Conservation (phyloP, 1,140 invertebrate species). For the Apolygus lucorum region DNA sequence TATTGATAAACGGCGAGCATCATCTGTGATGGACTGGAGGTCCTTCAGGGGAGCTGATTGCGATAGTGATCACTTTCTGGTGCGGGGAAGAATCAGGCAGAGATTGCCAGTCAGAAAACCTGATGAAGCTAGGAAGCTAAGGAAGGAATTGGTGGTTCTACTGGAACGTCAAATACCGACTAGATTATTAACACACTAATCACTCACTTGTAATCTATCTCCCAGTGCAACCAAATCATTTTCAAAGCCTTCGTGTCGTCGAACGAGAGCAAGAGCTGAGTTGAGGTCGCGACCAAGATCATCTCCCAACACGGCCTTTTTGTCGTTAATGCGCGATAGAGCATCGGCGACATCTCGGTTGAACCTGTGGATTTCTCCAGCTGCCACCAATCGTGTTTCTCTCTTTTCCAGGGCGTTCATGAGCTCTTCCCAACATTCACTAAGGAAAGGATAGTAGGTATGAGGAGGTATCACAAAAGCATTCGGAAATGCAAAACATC, state of each 20-base stretch:
- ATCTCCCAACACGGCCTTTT: slow-evolving; percentile 70
- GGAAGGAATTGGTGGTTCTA: too few species aligned
- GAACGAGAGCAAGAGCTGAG: slow-evolving; percentile 69
- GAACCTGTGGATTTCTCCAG: slow-evolving; percentile 93
- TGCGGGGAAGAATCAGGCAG: too few species aligned
- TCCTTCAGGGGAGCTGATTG: too few species aligned
- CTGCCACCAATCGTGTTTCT: slow-evolving; percentile 77
- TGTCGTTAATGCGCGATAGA: slow-evolving; percentile 79
- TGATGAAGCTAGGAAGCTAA: too few species aligned
- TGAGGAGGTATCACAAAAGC: neutral
- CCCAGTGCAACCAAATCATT: slow-evolving; percentile 90
- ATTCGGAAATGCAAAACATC: slow-evolving; percentile 6
- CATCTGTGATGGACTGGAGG: too few species aligned
- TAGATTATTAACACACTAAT: neutral
- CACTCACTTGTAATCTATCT: slow-evolving; percentile 70
- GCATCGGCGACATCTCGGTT: slow-evolving; percentile 93
- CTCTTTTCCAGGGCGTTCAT: slow-evolving; percentile 76
- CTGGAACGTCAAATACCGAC: too few species aligned
- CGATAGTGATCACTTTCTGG: too few species aligned
- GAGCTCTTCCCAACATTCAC: slow-evolving; percentile 76
- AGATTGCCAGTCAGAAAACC: too few species aligned
- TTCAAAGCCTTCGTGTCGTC: slow-evolving; percentile 89
- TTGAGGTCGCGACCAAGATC: slow-evolving; percentile 82
- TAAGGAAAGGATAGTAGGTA: neutral
- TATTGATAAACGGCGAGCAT: too few species aligned